phyloP scores from a whole-genome alignment of 2,113 vertebrate genomes.

The Malurus alboscapulatus region DNA sequence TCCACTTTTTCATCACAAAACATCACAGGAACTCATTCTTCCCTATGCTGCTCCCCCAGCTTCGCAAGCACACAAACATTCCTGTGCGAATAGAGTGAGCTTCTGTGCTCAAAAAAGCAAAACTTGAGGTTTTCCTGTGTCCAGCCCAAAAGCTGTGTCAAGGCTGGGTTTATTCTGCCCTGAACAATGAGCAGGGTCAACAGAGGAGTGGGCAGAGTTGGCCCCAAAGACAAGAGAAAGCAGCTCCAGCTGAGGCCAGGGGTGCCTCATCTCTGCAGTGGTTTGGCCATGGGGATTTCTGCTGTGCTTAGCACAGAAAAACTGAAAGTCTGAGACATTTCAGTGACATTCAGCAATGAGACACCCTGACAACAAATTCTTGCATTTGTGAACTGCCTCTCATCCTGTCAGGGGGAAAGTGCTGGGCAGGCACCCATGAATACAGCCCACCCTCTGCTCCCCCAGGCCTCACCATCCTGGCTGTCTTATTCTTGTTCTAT shows the following conservation, averaged over 20 bases:
- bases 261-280: neutral
- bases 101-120: neutral
- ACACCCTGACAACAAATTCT: neutral
- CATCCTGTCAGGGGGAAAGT: neutral
- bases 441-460: neutral
- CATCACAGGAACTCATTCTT: neutral
- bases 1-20: neutral
- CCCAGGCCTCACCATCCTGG: neutral
- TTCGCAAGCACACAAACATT: neutral
- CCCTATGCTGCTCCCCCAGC: neutral
- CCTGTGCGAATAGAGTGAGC: neutral
- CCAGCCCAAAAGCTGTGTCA: neutral
- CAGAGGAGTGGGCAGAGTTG: neutral
- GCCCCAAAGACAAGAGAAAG: neutral
- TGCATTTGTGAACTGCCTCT: neutral
- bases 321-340: neutral
- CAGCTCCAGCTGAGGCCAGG: neutral
- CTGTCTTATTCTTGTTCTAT: neutral
- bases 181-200: neutral
- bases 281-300: neutral
- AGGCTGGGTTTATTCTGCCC: neutral
- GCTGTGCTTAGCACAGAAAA: neutral
- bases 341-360: neutral
- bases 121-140: neutral
- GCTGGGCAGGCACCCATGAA: neutral